These are phyloP conservation scores for Phaedon cochleariae DNA, from an alignment of 2,888 invertebrate species.

Conservation along the genomic window DNA sequence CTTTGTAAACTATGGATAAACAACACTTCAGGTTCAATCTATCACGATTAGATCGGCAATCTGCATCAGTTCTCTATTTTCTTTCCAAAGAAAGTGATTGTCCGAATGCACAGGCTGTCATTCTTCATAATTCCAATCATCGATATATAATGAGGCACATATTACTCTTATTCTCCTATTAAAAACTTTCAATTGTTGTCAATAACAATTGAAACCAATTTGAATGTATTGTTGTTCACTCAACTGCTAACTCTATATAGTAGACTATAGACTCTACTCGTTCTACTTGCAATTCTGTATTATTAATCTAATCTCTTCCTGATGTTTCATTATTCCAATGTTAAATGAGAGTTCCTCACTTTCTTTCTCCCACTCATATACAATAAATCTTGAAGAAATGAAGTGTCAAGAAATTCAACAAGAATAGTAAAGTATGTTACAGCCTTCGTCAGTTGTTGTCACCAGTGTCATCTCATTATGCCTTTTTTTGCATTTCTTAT, in stretches of 20 bases:
- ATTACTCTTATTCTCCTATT: constrained; percentile 26
- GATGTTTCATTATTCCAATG: neutral
- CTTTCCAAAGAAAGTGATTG: constrained; percentile 2
- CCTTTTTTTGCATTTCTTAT: no score
- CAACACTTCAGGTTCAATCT: no score
- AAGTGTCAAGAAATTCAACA: no score
- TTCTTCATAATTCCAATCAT: constrained; percentile 18
- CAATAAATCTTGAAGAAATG: no score
- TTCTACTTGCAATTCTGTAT: neutral
- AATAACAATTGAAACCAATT: constrained; percentile 28
- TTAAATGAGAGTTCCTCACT: neutral
- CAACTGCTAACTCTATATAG: constrained; percentile 18
- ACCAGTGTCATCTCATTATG: no score
- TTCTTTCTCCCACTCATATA: no score
- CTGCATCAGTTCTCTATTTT: no score
- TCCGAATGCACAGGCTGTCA: constrained; percentile 19
- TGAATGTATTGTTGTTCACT: constrained; percentile 26
- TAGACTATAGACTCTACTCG: neutral
- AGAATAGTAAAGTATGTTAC: no score
- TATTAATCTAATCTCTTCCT: neutral
- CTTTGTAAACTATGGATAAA: no score
- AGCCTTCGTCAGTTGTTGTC: no score
- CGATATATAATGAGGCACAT: constrained; percentile 24
- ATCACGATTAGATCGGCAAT: no score
- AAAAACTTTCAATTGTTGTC: constrained; percentile 32